Evolutionary conservation across 2,888 invertebrate species (phyloP).

Genomic region (Diloba caeruleocephala): DNA sequence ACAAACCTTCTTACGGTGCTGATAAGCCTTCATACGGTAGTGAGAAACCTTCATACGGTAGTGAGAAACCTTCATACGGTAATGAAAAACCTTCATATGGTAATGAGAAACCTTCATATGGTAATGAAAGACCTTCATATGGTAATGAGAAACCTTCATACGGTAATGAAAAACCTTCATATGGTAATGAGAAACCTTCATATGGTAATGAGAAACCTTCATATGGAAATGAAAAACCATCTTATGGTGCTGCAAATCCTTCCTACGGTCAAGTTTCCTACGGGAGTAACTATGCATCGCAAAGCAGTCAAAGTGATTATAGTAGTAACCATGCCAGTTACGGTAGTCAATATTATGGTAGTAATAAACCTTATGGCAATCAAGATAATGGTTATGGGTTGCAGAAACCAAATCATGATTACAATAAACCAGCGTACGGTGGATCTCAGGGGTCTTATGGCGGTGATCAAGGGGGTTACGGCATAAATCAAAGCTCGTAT

Average conservation of each 20-base stretch:
- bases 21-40: conserved; percentile 40
- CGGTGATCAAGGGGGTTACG: conserved; percentile 18
- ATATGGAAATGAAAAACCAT: conserved; percentile 16
- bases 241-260: conserved; percentile 4
- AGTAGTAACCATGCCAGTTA: conserved; percentile 27
- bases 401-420: conserved; percentile 29
- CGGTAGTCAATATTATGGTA: conserved; percentile 22
- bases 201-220: conserved; percentile 22
- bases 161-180: conserved; percentile 21
- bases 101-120: conserved; percentile 29
- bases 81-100: conserved; percentile 27
- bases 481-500: conserved; percentile 28
- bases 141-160: conserved; percentile 26
- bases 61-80: conserved; percentile 33
- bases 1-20: conserved; percentile 32
- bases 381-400: conserved; percentile 35
- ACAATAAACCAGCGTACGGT: conserved; percentile 23
- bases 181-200: conserved; percentile 21
- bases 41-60: conserved; percentile 43
- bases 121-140: conserved; percentile 19
- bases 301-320: conserved; percentile 27
- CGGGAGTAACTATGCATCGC: conserved; percentile 27
- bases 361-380: conserved; percentile 23
- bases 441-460: conserved; percentile 26
- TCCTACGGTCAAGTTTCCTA: conserved; percentile 4